Evolutionary conservation across 2,113 vertebrate species (phyloP).

Genomic region (Dunckerocampus dactyliophorus): DNA sequence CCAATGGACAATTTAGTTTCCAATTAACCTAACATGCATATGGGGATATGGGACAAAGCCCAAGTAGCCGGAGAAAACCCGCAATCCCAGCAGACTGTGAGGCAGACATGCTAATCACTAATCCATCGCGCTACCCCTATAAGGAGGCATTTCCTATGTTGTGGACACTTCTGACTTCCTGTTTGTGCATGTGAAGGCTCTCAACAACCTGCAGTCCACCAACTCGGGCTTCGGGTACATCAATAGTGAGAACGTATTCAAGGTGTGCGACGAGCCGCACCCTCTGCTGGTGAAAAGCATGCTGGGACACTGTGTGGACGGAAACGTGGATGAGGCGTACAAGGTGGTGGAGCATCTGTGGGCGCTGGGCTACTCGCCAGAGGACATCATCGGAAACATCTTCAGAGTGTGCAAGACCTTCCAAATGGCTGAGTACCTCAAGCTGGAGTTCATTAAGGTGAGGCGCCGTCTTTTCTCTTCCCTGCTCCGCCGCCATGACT

Average conservation of each 20-base stretch:
- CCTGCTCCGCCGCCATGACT: neutral
- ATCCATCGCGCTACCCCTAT: too few species aligned
- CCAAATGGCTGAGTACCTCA: slow-evolving; percentile 94
- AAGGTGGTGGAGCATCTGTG: slow-evolving; percentile 94
- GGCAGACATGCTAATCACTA: too few species aligned
- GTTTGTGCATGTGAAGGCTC: slow-evolving; percentile 69
- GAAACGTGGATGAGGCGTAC: slow-evolving; percentile 88
- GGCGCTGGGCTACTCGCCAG: slow-evolving; percentile 92
- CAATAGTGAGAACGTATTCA: slow-evolving; percentile 97
- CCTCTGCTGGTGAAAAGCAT: slow-evolving; percentile 95
- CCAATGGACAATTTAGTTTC: too few species aligned
- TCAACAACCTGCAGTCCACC: slow-evolving; percentile 97
- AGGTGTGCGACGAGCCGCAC: slow-evolving; percentile 96
- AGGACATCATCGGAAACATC: slow-evolving; percentile 94
- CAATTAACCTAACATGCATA: too few species aligned
- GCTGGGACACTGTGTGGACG: slow-evolving; percentile 86
- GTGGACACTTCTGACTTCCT: neutral
- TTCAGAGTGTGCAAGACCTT: slow-evolving; percentile 96
- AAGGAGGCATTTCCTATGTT: too few species aligned
- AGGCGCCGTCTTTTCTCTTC: neutral
- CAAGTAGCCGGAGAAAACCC: too few species aligned
- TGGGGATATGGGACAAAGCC: too few species aligned
- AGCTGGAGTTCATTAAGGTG: slow-evolving; percentile 97
- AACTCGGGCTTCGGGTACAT: slow-evolving; percentile 90
- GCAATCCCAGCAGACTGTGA: too few species aligned